phyloP scores from a whole-genome alignment of 2,113 vertebrate genomes.

The Cynocephalus volans region DNA sequence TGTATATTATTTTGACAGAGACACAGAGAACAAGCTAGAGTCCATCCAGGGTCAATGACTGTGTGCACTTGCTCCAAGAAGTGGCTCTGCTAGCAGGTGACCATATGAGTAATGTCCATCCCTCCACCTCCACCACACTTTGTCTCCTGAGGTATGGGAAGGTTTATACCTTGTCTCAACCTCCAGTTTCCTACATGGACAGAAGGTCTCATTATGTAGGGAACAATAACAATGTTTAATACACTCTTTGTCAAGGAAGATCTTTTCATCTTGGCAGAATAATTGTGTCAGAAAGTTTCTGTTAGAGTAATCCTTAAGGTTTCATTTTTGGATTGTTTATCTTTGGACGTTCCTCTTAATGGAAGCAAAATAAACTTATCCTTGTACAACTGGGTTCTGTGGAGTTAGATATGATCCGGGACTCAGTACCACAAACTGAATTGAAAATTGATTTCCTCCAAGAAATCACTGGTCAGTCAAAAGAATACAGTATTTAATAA shows the following conservation, averaged over 20 bases:
- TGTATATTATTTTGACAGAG: neutral
- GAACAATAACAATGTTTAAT: neutral
- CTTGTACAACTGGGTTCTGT: neutral
- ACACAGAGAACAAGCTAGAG: neutral
- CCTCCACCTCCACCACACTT: neutral
- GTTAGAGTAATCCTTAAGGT: neutral
- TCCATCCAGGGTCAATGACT: neutral
- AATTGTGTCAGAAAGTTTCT: neutral
- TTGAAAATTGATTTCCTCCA: conserved; percentile 33
- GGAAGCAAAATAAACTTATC: conserved; percentile 33
- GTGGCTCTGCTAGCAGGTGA: neutral
- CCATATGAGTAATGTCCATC: neutral
- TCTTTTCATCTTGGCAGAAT: neutral
- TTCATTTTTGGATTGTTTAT: neutral
- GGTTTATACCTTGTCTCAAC: neutral
- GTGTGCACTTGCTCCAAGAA: neutral
- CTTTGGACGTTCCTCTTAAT: neutral
- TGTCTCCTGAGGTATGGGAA: neutral
- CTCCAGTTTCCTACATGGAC: neutral
- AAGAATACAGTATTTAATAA: conserved; percentile 37
- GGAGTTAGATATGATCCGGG: neutral
- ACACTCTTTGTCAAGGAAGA: neutral
- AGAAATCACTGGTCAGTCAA: neutral
- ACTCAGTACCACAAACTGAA: neutral
- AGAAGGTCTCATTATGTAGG: neutral